phyloP scores from a whole-genome alignment of 1,140 invertebrate genomes.

The Matsumurasca onukii region DNA sequence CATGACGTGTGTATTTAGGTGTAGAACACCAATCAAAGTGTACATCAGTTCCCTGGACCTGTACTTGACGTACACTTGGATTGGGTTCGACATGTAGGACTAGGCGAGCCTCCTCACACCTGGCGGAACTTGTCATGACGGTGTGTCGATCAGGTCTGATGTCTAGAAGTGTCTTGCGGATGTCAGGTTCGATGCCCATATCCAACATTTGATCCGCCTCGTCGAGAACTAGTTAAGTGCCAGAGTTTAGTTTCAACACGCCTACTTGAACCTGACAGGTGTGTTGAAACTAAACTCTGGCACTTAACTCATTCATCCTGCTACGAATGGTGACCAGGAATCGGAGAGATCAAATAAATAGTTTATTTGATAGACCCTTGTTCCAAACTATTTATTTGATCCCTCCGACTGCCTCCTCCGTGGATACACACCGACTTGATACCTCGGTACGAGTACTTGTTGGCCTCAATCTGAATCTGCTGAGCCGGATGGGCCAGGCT shows the following conservation, averaged over 20 bases:
- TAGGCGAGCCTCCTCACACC: conserved; percentile 79
- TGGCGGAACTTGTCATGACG: conserved; percentile 74
- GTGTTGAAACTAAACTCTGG: conserved; percentile 49
- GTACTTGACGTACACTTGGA: conserved; percentile 86
- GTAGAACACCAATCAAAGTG: no score
- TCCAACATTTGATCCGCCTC: conserved; percentile 88
- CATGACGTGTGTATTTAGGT: no score
- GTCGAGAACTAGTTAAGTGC: conserved; percentile 91
- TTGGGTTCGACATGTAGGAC: conserved; percentile 82
- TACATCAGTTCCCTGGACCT: conserved; percentile 83
- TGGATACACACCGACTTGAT: conserved; percentile 87
- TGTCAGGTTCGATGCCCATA: conserved; percentile 88
- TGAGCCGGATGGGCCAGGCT: conserved; percentile 85
- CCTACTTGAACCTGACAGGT: conserved; percentile 60
- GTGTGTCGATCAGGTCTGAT: conserved; percentile 79
- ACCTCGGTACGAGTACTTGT: conserved; percentile 79
- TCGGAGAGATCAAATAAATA: no score
- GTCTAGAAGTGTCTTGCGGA: conserved; percentile 75
- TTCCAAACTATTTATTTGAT: conserved; percentile 69
- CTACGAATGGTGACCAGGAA: conserved; percentile 90
- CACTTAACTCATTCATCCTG: conserved; percentile 79
- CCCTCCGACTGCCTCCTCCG: conserved; percentile 75
- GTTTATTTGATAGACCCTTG: no score
- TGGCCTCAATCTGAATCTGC: conserved; percentile 88
- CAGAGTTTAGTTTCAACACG: conserved; percentile 66